Evolutionary conservation across 2,113 vertebrate species (phyloP), one percentile per base, ranked within the genome.

Genomic region (Ardeotis arabs): DNA sequence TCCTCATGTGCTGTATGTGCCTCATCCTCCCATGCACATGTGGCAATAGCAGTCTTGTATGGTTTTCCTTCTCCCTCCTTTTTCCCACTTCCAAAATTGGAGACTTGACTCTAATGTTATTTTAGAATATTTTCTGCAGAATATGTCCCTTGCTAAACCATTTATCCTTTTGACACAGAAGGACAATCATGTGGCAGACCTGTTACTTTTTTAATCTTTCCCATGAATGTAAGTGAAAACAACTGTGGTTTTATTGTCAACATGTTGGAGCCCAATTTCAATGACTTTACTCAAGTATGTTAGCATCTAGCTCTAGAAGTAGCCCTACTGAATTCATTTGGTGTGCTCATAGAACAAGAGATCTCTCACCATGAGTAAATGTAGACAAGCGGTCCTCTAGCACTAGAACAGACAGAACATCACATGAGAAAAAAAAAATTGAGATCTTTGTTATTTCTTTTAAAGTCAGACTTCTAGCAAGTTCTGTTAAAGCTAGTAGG

Each of bases 1-100:
- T 75, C 39, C 41, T 83, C 7, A 2, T 19, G 35, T 63, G 22
- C 22, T 75, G 8, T 28, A 9, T 49, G 13, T 64, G 41, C 41
- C 76, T 72, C 14, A 31, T 4, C 21, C 20, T 70, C 47, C 31
- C 0, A 0, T n/a, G 15, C 0, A 21, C 7, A 7, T 27, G 47
- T 52, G 70, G 23, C 22, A 39, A 25, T 28, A 45, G 31, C 29
- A 50, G 8, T 58, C 44, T 39, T 83, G 39, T 15, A 25, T 89
- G 29, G 7, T 73, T 89, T 73, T 66, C 9, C 39, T 84, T 67
- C 22, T 3, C 13, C 10, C 28, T 55, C 8, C 12, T 55, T 74
- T 7, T 8, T 56, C 18, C 27, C 33, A 24, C 11, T 82, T 25
- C 47, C 49, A 20, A 87, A 81, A 62, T 4, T 33, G 49, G 39